Base-by-base conservation (phyloP, 2,888 invertebrate species). In the Chrysolina oricalcia region DNA sequence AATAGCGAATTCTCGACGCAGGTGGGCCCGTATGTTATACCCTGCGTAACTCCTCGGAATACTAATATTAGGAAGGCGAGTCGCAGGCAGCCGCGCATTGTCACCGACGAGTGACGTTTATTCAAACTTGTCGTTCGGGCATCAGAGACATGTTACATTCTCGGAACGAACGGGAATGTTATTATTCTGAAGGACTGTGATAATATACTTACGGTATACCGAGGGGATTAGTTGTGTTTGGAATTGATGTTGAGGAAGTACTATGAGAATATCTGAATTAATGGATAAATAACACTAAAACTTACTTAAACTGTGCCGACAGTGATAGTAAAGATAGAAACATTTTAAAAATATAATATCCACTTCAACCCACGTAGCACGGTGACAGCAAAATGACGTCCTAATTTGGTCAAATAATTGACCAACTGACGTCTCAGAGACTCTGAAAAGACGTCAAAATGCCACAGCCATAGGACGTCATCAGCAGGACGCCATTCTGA, bases 21-120 rank as follows among this genome's bases (percentile, higher is more conserved):
- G 87, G 87, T 87, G 87, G 87, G 84, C 87, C 87, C 86, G 85
- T 85, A 86, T 86, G 78, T 77, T 78, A 53, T 53, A 72, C 74
- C 66, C 81, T 74, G 73, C 70, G 74, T 82, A 83, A 82, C 72
- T 69, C 68, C 68, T 35, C 67, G 77, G 85, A 85, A 86, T 85
- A 85, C 85, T 86, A 86, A 87, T 86, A 85, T 86, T 84, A 83
- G 82, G 65, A 84, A 83, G 82, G 53, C 53, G 21, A 23, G 19
- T 48, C 23, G 23, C 21, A 43, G 43, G 73, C 81, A 77, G 80
- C 77, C 78, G 78, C 70, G 70, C 70, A 73, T 73, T 77, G 80
- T 80, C 80, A 78, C 78, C 64, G 66, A 21, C 19, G 72, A 76
- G 71, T 77, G 77, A 78, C 79, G 75, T 77, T 81, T 64, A 71